Conservation (phyloP, 2,797 vertebrate species). For the Eulemur coronatus region DNA sequence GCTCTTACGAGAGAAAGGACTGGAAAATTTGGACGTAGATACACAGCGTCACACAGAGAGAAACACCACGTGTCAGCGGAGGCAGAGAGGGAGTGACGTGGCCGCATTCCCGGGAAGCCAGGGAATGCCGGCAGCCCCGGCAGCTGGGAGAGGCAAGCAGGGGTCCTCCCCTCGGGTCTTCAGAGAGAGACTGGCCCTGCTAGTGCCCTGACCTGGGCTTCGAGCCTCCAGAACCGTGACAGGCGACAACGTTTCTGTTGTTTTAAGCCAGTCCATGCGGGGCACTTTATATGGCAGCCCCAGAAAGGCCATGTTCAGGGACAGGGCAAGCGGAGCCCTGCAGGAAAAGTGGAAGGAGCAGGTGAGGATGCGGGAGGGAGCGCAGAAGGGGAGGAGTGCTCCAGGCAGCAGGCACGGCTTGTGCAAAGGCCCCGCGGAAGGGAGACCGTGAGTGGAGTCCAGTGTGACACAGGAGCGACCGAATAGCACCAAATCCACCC, state of each 20-base stretch:
- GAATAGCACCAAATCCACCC: fast-evolving
- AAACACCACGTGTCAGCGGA: not conserved
- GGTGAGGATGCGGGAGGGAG: not conserved
- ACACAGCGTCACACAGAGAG: not conserved
- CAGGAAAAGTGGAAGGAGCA: not conserved
- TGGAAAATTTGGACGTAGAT: not conserved
- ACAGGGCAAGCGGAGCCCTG: not conserved
- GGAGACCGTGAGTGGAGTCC: not conserved
- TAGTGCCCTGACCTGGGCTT: fast-evolving
- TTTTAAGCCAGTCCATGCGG: not conserved
- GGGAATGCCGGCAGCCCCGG: not conserved
- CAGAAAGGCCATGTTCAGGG: not conserved
- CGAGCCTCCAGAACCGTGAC: not conserved
- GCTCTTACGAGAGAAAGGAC: not conserved
- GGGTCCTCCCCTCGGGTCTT: not conserved
- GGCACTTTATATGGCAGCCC: not conserved
- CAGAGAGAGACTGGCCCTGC: too few relatives aligned
- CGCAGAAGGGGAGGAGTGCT: not conserved
- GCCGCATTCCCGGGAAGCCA: not conserved
- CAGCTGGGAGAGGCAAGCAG: not conserved
- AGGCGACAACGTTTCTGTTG: not conserved
- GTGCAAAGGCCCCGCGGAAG: not conserved
- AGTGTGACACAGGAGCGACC: too few relatives aligned
- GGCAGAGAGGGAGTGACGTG: not conserved
- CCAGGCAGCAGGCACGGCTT: not conserved